A percentile compares a stretch with the other conserved stretches of the same genome.
Evolutionary conservation across 2,888 invertebrate species (phyloP).

Genomic region (Rhopalosiphum nymphaeae): DNA sequence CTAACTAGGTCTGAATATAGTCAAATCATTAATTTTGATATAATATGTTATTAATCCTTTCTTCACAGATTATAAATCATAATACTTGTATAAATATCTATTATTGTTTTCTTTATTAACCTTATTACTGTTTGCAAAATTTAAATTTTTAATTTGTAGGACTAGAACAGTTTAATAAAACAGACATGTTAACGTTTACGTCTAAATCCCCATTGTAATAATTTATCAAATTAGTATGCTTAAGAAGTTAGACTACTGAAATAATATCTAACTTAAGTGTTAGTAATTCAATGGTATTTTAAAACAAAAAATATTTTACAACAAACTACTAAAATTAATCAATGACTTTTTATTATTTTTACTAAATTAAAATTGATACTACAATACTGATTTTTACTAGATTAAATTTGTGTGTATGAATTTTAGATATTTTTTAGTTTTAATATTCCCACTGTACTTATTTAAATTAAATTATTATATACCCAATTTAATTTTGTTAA

Average conservation of each 20-base stretch:
- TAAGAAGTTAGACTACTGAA: not conserved
- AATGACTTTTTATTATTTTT: not conserved
- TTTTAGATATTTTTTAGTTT: not conserved
- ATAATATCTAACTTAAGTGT: not conserved
- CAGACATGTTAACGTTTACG: not conserved
- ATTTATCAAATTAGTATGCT: not conserved
- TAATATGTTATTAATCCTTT: not conserved
- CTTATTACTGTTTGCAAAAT: not conserved
- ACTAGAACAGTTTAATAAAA: not conserved
- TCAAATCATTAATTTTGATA: not conserved
- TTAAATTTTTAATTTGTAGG: not conserved
- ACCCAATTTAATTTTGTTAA: no score
- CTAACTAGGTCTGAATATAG: not conserved
- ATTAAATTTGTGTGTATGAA: not conserved
- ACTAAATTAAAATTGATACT: no score
- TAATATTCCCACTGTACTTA: not conserved
- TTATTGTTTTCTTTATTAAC: not conserved
- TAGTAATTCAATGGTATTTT: not conserved
- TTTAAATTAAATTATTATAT: not conserved
- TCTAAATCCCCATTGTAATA: not conserved
- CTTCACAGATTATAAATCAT: not conserved
- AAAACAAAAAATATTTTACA: not conserved
- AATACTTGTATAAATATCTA: not conserved
- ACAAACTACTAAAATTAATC: no score
- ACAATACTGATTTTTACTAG: no score